Percentiles rank a stretch among this genome's conserved stretches.
phyloP scores from a whole-genome alignment of 2,113 vertebrate genomes.

The Bubo bubo region DNA sequence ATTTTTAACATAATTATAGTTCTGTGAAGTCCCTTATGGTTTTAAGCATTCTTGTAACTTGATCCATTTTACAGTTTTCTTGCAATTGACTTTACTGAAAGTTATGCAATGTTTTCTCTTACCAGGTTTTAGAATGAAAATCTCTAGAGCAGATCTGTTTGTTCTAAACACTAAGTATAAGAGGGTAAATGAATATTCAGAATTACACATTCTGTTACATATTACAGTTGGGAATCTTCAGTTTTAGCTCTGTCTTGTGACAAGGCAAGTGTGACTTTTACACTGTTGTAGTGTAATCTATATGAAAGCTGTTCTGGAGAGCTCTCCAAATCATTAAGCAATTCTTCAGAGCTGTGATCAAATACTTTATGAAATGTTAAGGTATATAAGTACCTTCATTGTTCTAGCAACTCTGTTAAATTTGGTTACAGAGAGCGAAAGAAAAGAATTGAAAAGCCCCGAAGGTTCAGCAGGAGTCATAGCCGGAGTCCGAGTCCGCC shows the following conservation, averaged over 20 bases:
- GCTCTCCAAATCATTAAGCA: background rate
- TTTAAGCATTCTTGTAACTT: background rate
- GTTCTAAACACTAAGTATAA: background rate
- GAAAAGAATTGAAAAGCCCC: conserved; percentile 89
- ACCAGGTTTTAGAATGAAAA: background rate
- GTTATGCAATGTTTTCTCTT: background rate
- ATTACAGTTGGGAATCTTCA: background rate
- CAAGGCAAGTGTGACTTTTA: background rate
- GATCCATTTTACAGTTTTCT: background rate
- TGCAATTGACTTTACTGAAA: background rate
- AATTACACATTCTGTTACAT: background rate
- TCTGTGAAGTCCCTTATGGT: background rate
- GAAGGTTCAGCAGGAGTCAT: conserved; percentile 85
- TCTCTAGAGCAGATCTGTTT: background rate
- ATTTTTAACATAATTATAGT: background rate
- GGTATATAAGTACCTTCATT: background rate
- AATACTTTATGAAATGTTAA: background rate
- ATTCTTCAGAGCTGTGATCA: background rate
- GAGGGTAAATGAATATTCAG: background rate
- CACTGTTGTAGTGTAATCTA: background rate
- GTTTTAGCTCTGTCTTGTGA: background rate
- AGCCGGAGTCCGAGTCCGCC: conserved; percentile 87
- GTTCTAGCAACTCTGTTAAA: background rate
- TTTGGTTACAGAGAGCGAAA: conserved; percentile 86
- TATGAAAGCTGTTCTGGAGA: background rate